Base-by-base conservation (phyloP, 2,888 invertebrate species). In the Tipula lateralis region DNA sequence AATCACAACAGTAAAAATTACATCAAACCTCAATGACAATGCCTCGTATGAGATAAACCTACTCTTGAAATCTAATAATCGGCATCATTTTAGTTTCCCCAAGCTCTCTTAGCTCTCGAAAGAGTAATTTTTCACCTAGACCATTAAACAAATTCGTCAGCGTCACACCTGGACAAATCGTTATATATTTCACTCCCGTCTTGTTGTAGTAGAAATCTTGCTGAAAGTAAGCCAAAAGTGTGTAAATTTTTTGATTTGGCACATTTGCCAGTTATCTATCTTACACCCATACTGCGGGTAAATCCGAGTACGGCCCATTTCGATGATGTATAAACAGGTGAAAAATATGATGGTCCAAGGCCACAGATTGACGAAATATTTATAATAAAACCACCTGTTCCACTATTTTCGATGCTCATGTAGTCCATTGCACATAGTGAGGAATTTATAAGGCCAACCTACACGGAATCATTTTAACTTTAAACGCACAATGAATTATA, bases 121-220 rank as follows among this genome's bases (percentile, higher is more conserved):
- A 16, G 16, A 50, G n/a, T 16, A 50, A 50, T 16, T 50, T 50
- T 5, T 50, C 44, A 1, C 0, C 0, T 29, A 81, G 2, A 3
- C 13, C 86, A 32, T 87, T 87, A 84, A 91, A 86, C 85, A 91
- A 84, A 9, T 86, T 88, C 0, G 92, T 91, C 83, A 91, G 89
- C 0, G 92, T 92, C 81, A 91, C 90, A 1, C 92, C 92, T 0
- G 92, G 92, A 86, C 92, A 92, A 32, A 92, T 88, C 0, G 90
- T 91, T n/a, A 92, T 88, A 2, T 92, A 91, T 86, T 91, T 90
- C 0, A 93, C 91, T 0, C 92, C 91, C 13, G 90, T 91, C 85
- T 90, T 89, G 0, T 90, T 89, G 85, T 87, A 91, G 85, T 92
- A 9, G 12, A 36, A 36, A 6, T 36, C 36, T 6, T 36, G 36